phyloP scores from a whole-genome alignment of 2,113 vertebrate species.

The Amblyopsis rosae region DNA sequence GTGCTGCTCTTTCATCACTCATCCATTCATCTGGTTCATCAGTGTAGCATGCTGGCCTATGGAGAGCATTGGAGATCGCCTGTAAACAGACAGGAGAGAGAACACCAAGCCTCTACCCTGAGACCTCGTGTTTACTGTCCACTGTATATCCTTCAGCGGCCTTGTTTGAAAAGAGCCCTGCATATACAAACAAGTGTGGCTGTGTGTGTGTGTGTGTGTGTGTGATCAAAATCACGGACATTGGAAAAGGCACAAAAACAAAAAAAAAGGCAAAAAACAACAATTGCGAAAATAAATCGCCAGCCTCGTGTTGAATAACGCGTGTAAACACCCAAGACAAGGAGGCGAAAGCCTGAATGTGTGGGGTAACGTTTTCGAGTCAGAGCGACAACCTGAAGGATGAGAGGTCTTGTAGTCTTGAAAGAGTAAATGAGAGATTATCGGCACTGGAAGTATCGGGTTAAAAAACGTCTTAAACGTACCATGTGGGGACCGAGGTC shows the following conservation, averaged over 20 bases:
- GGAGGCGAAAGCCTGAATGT: conserved; percentile 12
- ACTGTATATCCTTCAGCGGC: conserved; percentile 66
- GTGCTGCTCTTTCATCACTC: conserved; percentile 37
- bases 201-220: conserved; percentile 31
- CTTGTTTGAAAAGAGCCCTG: conserved; percentile 67
- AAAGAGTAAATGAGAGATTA: neutral
- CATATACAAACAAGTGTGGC: conserved; percentile 65
- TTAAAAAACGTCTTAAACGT: conserved; percentile 16
- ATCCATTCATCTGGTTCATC: conserved; percentile 38
- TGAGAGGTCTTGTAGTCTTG: too few relatives aligned
- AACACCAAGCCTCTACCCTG: conserved; percentile 62
- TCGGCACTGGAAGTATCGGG: too few relatives aligned
- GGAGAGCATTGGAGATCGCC: conserved; percentile 44
- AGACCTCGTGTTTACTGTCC: conserved; percentile 62
- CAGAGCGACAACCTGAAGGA: too few relatives aligned
- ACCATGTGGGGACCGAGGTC: conserved; percentile 7
- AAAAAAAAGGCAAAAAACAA: conserved; percentile 18
- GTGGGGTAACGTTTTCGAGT: too few relatives aligned
- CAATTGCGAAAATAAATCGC: conserved; percentile 26
- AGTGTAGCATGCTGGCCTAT: conserved; percentile 45
- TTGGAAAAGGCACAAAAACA: neutral
- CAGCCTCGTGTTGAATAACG: too few relatives aligned
- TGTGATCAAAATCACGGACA: conserved; percentile 28
- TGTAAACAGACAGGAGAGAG: conserved; percentile 67
- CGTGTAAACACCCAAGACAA: too few relatives aligned